Evolutionary conservation across 2,888 invertebrate genomes (phyloP).

Genomic region (Ptychoptera albimana): DNA sequence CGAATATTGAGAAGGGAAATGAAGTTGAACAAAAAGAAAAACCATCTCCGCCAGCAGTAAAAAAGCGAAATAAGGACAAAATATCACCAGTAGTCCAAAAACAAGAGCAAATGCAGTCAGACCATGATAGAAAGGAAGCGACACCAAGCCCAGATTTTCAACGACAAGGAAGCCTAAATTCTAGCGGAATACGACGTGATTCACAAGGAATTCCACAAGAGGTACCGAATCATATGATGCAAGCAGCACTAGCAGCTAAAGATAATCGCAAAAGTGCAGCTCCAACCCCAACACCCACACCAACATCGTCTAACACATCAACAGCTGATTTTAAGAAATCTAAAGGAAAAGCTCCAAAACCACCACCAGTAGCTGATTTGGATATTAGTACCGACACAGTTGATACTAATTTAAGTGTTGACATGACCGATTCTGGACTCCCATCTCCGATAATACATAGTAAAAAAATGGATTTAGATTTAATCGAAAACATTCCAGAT

Average conservation of each 20-base stretch:
- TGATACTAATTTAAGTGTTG: constrained; percentile 7
- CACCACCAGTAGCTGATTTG: constrained; percentile 29
- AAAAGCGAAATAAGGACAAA: constrained; percentile 33
- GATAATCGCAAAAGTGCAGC: constrained; percentile 44
- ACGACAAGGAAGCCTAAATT: constrained; percentile 34
- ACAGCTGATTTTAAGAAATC: constrained; percentile 33
- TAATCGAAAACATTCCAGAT: too few species aligned
- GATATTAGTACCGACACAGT: constrained; percentile 7
- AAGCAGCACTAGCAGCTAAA: constrained; percentile 53
- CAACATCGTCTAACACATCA: constrained; percentile 4
- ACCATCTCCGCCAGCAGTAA: constrained; percentile 31
- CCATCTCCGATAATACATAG: neutral
- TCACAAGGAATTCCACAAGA: constrained; percentile 49
- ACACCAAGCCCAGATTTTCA: constrained; percentile 21
- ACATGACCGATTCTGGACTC: constrained; percentile 1
- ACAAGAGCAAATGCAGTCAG: constrained; percentile 21
- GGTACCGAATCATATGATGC: constrained; percentile 52
- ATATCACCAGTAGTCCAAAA: constrained; percentile 10
- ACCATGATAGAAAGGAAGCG: constrained; percentile 29
- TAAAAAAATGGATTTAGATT: too few species aligned
- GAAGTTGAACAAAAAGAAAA: constrained; percentile 10
- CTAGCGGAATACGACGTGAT: constrained; percentile 42
- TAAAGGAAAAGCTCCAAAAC: constrained; percentile 59
- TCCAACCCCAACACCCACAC: constrained; percentile 17
- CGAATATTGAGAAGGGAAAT: constrained; percentile 33